Evolutionary conservation across 2,888 invertebrate species (phyloP).

Genomic region (Drosophila acutilabella): DNA sequence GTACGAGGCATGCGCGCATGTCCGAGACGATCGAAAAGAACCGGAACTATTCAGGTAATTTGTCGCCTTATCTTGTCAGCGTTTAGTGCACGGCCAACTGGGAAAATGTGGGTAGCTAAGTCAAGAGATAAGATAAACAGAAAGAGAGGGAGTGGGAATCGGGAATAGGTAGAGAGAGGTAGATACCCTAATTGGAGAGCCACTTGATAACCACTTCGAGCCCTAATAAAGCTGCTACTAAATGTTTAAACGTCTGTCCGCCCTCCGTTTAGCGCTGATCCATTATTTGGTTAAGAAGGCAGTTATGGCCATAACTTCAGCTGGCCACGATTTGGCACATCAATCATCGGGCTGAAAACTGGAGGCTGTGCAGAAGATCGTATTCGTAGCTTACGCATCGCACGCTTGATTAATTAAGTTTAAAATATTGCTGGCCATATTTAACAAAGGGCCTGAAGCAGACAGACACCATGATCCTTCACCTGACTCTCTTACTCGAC

Average conservation of each 20-base stretch:
- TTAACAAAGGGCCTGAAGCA: constrained; percentile 55
- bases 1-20: constrained; percentile 40
- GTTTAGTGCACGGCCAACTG: constrained; percentile 56
- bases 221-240: constrained; percentile 75
- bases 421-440: constrained; percentile 77
- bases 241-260: constrained; percentile 71
- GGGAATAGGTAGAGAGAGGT: background rate
- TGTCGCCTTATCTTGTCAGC: constrained; percentile 80
- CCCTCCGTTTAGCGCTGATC: constrained; percentile 77
- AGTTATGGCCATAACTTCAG: constrained; percentile 11
- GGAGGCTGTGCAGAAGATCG: background rate
- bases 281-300: background rate
- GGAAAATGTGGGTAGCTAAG: constrained; percentile 61
- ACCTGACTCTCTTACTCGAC: constrained; percentile 21
- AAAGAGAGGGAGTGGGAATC: background rate
- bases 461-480: constrained; percentile 59
- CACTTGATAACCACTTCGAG: constrained; percentile 21
- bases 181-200: constrained; percentile 32
- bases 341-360: constrained; percentile 51
- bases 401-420: constrained; percentile 77
- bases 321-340: constrained; percentile 40
- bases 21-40: constrained; percentile 18
- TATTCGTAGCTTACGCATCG: constrained; percentile 42
- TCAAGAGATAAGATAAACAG: constrained; percentile 46
- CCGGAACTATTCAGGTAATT: constrained; percentile 71